phyloP scores from a whole-genome alignment of 2,113 vertebrate genomes.

The Ophiodon elongatus region DNA sequence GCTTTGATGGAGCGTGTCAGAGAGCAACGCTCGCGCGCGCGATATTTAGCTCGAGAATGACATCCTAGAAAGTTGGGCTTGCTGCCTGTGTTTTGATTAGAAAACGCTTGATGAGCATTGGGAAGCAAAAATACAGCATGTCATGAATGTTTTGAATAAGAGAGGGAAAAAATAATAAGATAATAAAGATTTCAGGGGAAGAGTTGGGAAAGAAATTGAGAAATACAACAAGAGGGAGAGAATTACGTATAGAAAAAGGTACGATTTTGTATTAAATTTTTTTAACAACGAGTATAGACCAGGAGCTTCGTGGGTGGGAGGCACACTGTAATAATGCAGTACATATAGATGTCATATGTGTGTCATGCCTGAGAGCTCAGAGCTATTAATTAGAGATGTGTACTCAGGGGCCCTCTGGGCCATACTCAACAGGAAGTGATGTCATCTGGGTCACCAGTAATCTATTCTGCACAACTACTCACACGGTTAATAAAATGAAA shows the following conservation, averaged over 20 bases:
- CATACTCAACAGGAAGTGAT: slow-evolving; percentile 63
- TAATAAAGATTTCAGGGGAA: not conserved
- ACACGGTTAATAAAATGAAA: slow-evolving; percentile 35
- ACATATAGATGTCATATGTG: slow-evolving; percentile 60
- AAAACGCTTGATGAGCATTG: slow-evolving; percentile 9
- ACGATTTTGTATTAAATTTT: too few species aligned
- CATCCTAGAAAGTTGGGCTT: slow-evolving; percentile 26
- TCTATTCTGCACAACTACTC: slow-evolving; percentile 33
- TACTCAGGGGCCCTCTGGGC: slow-evolving; percentile 27
- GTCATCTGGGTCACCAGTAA: slow-evolving; percentile 58
- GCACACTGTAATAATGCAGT: slow-evolving; percentile 9
- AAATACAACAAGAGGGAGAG: not conserved
- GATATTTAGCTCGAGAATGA: slow-evolving; percentile 17
- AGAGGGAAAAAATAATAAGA: not conserved
- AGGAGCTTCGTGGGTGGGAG: not conserved
- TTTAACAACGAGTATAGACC: not conserved
- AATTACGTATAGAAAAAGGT: not conserved
- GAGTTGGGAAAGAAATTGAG: not conserved
- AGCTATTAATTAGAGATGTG: slow-evolving; percentile 67
- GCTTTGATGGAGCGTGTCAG: slow-evolving; percentile 22
- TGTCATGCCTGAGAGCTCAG: slow-evolving; percentile 49
- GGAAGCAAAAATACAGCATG: not conserved
- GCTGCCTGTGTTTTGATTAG: slow-evolving; percentile 6
- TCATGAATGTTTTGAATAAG: not conserved
- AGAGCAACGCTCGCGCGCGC: not conserved